Conservation (phyloP, 2,888 invertebrate genomes). For the Tetheella fluctuosa region DNA sequence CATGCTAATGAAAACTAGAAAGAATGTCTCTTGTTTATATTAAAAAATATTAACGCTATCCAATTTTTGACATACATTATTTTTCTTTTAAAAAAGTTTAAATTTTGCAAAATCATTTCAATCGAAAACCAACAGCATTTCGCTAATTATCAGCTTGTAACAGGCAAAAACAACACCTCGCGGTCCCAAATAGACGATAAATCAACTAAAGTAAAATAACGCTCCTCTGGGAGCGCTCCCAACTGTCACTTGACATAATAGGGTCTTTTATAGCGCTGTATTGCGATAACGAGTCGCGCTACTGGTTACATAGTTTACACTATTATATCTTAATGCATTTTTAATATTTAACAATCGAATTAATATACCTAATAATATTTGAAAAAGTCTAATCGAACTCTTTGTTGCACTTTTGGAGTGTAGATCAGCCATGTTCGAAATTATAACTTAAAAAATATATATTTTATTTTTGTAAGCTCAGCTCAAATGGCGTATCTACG, state of each 20-base stretch:
- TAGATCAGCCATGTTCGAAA: background rate
- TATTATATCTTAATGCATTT: conserved; percentile 27
- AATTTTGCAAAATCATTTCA: background rate
- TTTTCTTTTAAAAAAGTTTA: too few relatives aligned
- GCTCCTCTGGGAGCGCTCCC: conserved; percentile 60
- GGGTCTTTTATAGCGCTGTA: conserved; percentile 58
- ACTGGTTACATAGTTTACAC: conserved; percentile 33
- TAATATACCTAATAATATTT: too few relatives aligned
- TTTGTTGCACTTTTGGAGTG: too few relatives aligned
- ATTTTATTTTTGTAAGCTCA: too few relatives aligned
- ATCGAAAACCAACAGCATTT: conserved; percentile 25
- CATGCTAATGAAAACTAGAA: background rate
- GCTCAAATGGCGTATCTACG: too few relatives aligned
- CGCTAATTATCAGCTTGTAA: conserved; percentile 52
- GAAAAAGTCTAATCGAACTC: too few relatives aligned
- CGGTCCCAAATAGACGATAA: conserved; percentile 61
- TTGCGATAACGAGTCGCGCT: conserved; percentile 52
- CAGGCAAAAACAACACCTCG: conserved; percentile 52
- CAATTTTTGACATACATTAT: too few relatives aligned
- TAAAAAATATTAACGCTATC: too few relatives aligned
- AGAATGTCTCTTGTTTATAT: conserved; percentile 7
- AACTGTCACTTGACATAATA: conserved; percentile 70
- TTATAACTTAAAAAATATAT: background rate
- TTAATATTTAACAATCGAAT: too few relatives aligned
- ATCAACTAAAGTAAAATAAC: conserved; percentile 74